Percentiles rank a stretch among this genome's conserved stretches.
phyloP scores from a whole-genome alignment of 2,888 invertebrate species.

The Cheilosia variabilis region DNA sequence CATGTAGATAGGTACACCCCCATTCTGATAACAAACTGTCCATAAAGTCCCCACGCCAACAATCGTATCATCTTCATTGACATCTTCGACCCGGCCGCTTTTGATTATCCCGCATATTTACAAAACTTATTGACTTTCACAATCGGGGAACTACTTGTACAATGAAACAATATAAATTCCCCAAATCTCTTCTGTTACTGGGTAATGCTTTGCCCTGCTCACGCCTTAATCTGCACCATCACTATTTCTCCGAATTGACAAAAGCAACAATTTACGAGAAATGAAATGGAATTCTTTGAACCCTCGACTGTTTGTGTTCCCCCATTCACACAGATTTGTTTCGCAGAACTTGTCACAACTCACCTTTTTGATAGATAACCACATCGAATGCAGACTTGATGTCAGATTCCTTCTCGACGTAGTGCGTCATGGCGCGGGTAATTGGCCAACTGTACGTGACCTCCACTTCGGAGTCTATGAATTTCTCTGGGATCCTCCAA shows the following conservation, averaged over 20 bases:
- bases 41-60: no score
- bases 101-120: no score
- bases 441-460: slow-evolving; percentile 79
- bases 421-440: slow-evolving; percentile 80
- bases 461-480: slow-evolving; percentile 83
- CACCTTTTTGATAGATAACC: slow-evolving; percentile 88
- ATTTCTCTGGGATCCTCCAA: slow-evolving; percentile 88
- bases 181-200: no score
- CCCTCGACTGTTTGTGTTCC: not conserved
- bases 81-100: no score
- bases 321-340: not conserved
- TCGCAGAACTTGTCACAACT: slow-evolving; percentile 9
- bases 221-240: no score
- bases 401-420: slow-evolving; percentile 80
- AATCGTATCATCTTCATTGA: no score
- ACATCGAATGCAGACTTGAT: slow-evolving; percentile 85
- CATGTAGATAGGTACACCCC: no score
- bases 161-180: no score
- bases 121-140: no score
- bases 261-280: not conserved
- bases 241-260: not conserved
- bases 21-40: no score
- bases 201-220: not conserved
- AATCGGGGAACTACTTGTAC: no score
- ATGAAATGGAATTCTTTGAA: slow-evolving; percentile 1